phyloP scores from a whole-genome alignment of 1,140 invertebrate genomes.

The Potamilus streckersoni region DNA sequence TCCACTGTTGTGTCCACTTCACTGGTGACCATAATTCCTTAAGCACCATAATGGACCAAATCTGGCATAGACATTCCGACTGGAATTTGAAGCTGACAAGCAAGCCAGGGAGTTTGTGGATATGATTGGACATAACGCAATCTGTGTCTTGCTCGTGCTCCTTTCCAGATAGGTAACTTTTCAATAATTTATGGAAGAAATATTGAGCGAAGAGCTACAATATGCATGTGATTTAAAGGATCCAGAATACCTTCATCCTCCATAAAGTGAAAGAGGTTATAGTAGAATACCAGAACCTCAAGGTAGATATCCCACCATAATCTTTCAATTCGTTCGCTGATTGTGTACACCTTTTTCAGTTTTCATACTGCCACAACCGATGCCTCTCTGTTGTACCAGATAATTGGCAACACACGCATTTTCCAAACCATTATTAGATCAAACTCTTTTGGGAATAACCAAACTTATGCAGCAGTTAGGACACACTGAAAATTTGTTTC shows the following conservation, averaged over 20 bases:
- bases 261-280: slow-evolving; percentile 28
- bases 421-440: slow-evolving; percentile 13
- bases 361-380: not conserved
- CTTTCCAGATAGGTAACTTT: slow-evolving; percentile 29
- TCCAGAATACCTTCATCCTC: slow-evolving; percentile 30
- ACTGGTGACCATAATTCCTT: not conserved
- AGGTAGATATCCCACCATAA: slow-evolving; percentile 19
- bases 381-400: not conserved
- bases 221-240: slow-evolving; percentile 19
- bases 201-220: slow-evolving; percentile 18
- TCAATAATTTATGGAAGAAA: slow-evolving; percentile 25
- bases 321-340: slow-evolving; percentile 17
- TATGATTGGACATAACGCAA: slow-evolving; percentile 27
- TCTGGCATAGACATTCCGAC: no score
- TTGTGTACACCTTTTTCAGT: not conserved
- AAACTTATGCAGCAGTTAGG: not conserved
- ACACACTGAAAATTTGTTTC: slow-evolving; percentile 4
- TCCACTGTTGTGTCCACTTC: not conserved
- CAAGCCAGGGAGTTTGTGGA: slow-evolving; percentile 10
- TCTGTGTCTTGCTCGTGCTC: slow-evolving; percentile 26
- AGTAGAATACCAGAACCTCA: slow-evolving; percentile 10
- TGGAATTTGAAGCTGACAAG: slow-evolving; percentile 8
- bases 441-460: not conserved
- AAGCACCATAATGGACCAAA: slow-evolving; percentile 4
- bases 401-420: slow-evolving; percentile 6